Evolutionary conservation across 2,113 vertebrate genomes (phyloP).

Genomic region (Cephalopholis sonnerati): DNA sequence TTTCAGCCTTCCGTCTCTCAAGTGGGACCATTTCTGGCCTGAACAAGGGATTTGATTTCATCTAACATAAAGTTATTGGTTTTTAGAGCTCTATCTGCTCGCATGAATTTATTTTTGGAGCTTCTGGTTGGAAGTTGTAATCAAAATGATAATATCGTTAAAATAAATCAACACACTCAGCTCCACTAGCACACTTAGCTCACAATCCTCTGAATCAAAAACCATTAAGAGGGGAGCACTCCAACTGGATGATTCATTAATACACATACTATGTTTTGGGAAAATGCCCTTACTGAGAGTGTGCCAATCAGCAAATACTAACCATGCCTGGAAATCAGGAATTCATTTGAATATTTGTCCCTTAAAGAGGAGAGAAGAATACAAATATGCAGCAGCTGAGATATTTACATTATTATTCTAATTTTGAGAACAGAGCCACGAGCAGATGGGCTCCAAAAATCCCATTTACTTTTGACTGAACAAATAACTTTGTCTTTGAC

Average conservation of each 20-base stretch:
- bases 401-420: background rate
- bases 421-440: background rate
- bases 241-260: background rate
- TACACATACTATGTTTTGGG: background rate
- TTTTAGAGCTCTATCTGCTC: background rate
- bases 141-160: constrained; percentile 14
- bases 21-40: background rate
- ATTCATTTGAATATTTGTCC: background rate
- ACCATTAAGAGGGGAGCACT: background rate
- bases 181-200: background rate
- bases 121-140: background rate
- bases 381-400: background rate
- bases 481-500: no score
- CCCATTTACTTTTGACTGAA: background rate
- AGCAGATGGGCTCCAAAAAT: background rate
- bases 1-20: constrained; percentile 12
- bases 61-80: background rate
- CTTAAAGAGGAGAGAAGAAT: background rate
- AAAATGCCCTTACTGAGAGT: no score
- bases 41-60: background rate
- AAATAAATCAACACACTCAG: background rate
- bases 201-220: background rate
- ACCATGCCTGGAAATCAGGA: background rate
- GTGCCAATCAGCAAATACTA: background rate
- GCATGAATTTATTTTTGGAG: background rate